Evolutionary conservation across 2,888 invertebrate genomes (phyloP), one percentile per base, ranked within the genome.

Genomic region (Magallana nippona): DNA sequence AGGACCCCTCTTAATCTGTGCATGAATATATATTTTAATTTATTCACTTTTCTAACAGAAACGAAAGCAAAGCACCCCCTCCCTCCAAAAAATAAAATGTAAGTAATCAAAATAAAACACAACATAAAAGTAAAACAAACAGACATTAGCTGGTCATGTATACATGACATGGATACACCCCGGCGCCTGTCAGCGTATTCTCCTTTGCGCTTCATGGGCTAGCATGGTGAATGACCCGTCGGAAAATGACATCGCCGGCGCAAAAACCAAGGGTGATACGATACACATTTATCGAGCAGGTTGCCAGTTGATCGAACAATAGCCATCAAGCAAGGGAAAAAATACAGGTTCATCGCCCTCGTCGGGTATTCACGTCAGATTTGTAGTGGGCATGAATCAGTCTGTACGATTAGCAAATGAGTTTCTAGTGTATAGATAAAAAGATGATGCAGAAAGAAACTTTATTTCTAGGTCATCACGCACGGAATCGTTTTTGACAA

Each of bases 261-360:
- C 44, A 44, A 3, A 71, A 32, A 71, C 22, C 71, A 15, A 71
- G 71, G 71, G 71, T 71, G 71, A 71, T 71, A 71, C 71, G 71
- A 71, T 71, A 71, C 71, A 71, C 71, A 71, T 71, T 71, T 71
- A 71, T 71, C 71, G 71, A 71, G 71, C 71, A 71, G 71, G 71
- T 71, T 71, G 71, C 71, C 71, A 71, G 32, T 71, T 71, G 27
- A 71, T 71, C 71, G 71, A 71, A 71, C 71, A 71, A 71, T 71
- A 71, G 71, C 71, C 71, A 71, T 32, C 71, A 27, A 71, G 71
- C 71, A 71, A 71, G 32, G 10, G 32, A 71, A 63, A 71, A 56
- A 79, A 79, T 27, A 22, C 79, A 79, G 79, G 79, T 79, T 79
- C 79, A 79, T 79, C 79, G 79, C 27, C 79, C 79, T 19, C 56